Evolutionary conservation across 2,888 invertebrate genomes (phyloP).

Genomic region (Napeogenes inachia): DNA sequence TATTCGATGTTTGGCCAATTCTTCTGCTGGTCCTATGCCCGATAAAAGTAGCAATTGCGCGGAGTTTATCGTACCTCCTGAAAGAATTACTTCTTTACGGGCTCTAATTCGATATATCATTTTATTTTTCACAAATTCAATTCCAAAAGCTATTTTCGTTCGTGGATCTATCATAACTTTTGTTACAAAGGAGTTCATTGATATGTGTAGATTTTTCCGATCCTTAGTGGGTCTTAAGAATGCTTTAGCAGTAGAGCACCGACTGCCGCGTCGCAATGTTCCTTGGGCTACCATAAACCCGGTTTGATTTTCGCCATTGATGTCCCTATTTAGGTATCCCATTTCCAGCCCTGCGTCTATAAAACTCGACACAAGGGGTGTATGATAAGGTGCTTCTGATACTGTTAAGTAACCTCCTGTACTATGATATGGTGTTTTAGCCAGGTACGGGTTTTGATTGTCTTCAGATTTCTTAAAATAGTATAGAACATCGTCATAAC

Average conservation of each 20-base stretch:
- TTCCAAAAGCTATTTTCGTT: constrained; percentile 87
- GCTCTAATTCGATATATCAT: constrained; percentile 85
- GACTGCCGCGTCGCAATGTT: constrained; percentile 85
- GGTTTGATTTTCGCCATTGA: constrained; percentile 90
- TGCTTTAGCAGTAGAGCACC: constrained; percentile 93
- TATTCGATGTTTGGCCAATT: constrained; percentile 84
- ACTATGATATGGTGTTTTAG: constrained; percentile 86
- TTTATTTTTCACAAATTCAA: constrained; percentile 87
- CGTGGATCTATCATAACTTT: constrained; percentile 84
- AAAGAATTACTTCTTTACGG: constrained; percentile 91
- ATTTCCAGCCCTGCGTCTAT: constrained; percentile 89
- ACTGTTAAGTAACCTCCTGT: constrained; percentile 90
- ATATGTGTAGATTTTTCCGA: constrained; percentile 89
- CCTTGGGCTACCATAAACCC: constrained; percentile 95
- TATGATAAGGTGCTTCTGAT: constrained; percentile 91
- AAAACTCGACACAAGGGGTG: constrained; percentile 88
- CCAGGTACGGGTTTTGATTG: constrained; percentile 89
- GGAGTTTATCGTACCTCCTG: constrained; percentile 94
- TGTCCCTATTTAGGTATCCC: constrained; percentile 91
- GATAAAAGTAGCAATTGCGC: constrained; percentile 96
- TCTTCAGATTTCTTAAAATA: constrained; percentile 96
- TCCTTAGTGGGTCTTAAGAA: constrained; percentile 88
- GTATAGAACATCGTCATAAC: constrained; percentile 85
- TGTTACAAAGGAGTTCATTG: constrained; percentile 88
- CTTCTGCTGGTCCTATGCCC: constrained; percentile 87